A percentile compares a stretch with the other conserved stretches of the same genome.
Conservation (phyloP, 2,888 invertebrate genomes). For the Leucophora obtusa region DNA sequence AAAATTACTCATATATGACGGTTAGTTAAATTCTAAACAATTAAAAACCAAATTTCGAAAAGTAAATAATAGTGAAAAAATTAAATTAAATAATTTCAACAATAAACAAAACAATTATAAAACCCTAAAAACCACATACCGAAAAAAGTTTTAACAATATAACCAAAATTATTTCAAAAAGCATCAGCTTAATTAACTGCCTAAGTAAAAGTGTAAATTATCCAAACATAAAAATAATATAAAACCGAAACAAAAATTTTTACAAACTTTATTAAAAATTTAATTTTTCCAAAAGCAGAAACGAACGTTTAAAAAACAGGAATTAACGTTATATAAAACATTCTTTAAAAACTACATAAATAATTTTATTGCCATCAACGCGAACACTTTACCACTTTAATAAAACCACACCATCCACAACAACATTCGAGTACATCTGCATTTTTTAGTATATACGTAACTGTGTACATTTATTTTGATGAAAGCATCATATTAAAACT, state of each 20-base stretch:
- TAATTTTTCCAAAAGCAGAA: constrained; percentile 52
- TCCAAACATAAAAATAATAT: constrained; percentile 48
- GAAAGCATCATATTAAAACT: constrained; percentile 34
- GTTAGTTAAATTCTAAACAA: constrained; percentile 54
- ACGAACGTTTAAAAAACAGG: constrained; percentile 10
- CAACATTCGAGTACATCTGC: constrained; percentile 16
- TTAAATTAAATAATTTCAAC: constrained; percentile 36
- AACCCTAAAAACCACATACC: constrained; percentile 63
- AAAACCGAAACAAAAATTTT: constrained; percentile 43
- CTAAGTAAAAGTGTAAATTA: constrained; percentile 64
- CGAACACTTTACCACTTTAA: constrained; percentile 61
- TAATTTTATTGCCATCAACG: constrained; percentile 63
- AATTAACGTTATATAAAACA: constrained; percentile 21
- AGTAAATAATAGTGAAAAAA: constrained; percentile 44
- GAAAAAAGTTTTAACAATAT: constrained; percentile 41
- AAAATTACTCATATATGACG: constrained; percentile 38
- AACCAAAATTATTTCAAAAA: constrained; percentile 45
- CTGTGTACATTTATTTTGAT: constrained; percentile 54
- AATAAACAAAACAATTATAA: constrained; percentile 44
- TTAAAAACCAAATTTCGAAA: constrained; percentile 56
- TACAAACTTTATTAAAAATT: constrained; percentile 53
- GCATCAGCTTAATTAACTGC: constrained; percentile 64
- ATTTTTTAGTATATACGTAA: constrained; percentile 13
- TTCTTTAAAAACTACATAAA: constrained; percentile 45
- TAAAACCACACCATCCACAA: constrained; percentile 61